Conservation (phyloP, 2,888 invertebrate species). For the Eledone cirrhosa region DNA sequence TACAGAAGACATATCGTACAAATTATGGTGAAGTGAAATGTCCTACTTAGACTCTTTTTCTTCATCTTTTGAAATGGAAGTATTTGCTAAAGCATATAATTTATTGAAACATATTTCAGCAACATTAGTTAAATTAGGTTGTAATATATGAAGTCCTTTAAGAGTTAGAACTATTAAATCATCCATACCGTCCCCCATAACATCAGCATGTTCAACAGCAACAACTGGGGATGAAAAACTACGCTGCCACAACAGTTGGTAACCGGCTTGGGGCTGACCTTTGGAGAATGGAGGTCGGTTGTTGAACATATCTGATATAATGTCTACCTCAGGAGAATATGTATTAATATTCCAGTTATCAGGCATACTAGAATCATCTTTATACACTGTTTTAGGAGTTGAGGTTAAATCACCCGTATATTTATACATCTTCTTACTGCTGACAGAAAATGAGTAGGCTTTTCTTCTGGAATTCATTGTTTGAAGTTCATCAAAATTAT, state of each 20-base stretch:
- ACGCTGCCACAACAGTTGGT: conserved; percentile 67
- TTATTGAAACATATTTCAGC: conserved; percentile 49
- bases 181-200: conserved; percentile 76
- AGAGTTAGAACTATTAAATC: conserved; percentile 75
- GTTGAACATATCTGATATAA: conserved; percentile 13
- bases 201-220: conserved; percentile 73
- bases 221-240: conserved; percentile 74
- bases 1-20: no score
- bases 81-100: conserved; percentile 31
- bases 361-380: conserved; percentile 19
- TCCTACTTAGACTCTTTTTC: no score
- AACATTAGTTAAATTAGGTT: conserved; percentile 63
- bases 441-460: conserved; percentile 23
- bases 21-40: no score
- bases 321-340: neutral
- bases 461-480: conserved; percentile 19
- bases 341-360: conserved; percentile 20
- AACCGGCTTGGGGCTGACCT: conserved; percentile 33
- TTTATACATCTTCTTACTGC: conserved; percentile 18
- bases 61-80: neutral
- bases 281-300: neutral
- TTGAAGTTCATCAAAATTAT: conserved; percentile 19
- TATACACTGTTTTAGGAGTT: conserved; percentile 18
- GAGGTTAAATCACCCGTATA: neutral
- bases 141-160: conserved; percentile 76